Conservation (phyloP, 2,113 vertebrate species). For the Calyptommatus sinebrachiatus region DNA sequence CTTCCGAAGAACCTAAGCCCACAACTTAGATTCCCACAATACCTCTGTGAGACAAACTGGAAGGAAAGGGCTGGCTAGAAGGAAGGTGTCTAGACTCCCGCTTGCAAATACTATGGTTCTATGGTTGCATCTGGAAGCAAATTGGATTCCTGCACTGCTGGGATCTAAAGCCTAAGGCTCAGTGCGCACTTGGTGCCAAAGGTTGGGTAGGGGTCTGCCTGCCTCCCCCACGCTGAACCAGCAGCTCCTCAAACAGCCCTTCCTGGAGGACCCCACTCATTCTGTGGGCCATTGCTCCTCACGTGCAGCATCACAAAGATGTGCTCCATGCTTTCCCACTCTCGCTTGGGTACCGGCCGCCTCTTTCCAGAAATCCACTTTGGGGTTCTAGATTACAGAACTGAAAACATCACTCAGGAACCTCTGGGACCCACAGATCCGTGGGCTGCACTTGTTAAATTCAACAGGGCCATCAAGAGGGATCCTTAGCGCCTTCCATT, state of each 20-base stretch:
- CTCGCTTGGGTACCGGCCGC: constrained; percentile 35
- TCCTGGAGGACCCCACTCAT: constrained; percentile 61
- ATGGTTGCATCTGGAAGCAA: not conserved
- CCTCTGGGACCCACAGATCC: not conserved
- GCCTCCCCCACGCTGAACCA: constrained; percentile 25
- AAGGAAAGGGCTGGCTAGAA: too few species aligned
- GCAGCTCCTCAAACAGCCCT: constrained; percentile 45
- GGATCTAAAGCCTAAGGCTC: not conserved
- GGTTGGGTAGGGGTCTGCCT: constrained; percentile 37
- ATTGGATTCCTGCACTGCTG: not conserved
- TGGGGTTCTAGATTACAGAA: constrained; percentile 12
- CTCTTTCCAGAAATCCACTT: not conserved
- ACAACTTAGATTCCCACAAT: too few species aligned
- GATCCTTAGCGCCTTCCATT: not conserved
- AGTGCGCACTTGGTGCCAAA: not conserved
- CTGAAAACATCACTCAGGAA: not conserved
- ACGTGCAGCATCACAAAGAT: constrained; percentile 50
- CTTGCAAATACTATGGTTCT: not conserved
- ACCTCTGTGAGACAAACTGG: not conserved
- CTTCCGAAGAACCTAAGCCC: too few species aligned
- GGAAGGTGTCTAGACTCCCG: not conserved
- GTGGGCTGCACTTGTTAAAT: not conserved
- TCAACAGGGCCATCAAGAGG: not conserved
- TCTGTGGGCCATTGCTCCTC: constrained; percentile 52
- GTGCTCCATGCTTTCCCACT: constrained; percentile 65